These are phyloP conservation scores for Emesis russula DNA, from an alignment of 2,888 invertebrate species.

Conservation along the genomic window DNA sequence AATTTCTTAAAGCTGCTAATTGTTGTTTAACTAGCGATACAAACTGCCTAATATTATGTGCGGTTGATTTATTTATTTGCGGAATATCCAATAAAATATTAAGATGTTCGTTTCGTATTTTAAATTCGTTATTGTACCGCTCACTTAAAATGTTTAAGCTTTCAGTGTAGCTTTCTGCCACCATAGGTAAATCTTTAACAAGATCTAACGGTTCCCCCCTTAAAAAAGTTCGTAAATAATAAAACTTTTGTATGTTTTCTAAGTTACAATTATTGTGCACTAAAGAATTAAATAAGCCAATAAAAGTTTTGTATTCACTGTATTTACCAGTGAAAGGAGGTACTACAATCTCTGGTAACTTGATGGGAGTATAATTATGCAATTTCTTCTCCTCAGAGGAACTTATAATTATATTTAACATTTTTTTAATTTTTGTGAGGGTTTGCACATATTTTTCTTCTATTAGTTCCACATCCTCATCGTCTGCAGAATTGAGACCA, in stretches of 20 bases:
- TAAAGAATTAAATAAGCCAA: not conserved
- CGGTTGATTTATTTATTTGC: not conserved
- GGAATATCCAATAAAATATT: not conserved
- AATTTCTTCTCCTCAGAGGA: too few relatives aligned
- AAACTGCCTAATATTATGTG: not conserved
- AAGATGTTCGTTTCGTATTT: not conserved
- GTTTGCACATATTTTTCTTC: too few relatives aligned
- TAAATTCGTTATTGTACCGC: not conserved
- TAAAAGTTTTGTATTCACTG: not conserved
- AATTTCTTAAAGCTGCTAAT: not conserved
- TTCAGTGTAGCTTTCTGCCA: not conserved
- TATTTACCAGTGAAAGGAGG: not conserved
- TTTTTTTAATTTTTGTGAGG: too few relatives aligned
- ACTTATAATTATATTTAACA: too few relatives aligned
- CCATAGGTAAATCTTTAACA: not conserved
- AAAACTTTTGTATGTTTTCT: not conserved
- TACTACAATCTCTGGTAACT: not conserved
- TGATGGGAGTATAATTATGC: too few relatives aligned
- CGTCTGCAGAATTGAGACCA: too few relatives aligned
- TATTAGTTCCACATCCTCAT: too few relatives aligned
- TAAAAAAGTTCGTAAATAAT: not conserved
- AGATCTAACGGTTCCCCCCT: not conserved
- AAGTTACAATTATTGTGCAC: not conserved
- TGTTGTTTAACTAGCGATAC: not conserved
- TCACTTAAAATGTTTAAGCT: not conserved